Percentiles rank a stretch among this genome's conserved stretches.
phyloP scores from a whole-genome alignment of 2,888 invertebrate species.

The Chrysolina oricalcia region DNA sequence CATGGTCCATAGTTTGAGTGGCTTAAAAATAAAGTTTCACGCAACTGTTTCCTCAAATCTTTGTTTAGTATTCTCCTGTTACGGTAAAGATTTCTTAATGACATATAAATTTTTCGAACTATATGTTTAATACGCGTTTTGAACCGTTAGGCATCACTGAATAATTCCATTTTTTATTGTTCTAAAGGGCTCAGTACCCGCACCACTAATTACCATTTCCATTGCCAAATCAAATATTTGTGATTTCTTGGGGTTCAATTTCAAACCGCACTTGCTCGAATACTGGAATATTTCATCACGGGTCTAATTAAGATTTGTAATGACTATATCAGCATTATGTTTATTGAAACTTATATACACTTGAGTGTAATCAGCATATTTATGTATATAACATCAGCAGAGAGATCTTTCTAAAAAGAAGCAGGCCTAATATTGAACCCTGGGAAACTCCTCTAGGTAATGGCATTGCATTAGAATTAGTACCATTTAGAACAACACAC shows the following conservation, averaged over 20 bases:
- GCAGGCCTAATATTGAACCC: too few relatives aligned
- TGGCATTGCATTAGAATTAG: too few relatives aligned
- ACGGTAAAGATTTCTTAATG: constrained; percentile 2
- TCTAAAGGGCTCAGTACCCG: neutral
- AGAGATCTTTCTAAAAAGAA: neutral
- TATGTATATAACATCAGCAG: neutral
- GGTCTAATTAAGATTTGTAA: neutral
- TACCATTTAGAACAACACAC: too few relatives aligned
- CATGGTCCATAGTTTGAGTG: too few relatives aligned
- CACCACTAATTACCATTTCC: too few relatives aligned
- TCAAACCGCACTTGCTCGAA: neutral
- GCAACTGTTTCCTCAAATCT: neutral
- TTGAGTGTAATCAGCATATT: neutral
- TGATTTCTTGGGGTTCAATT: too few relatives aligned
- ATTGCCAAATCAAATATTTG: neutral
- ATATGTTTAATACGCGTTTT: neutral
- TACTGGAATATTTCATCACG: neutral
- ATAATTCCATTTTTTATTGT: neutral
- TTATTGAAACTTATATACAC: neutral
- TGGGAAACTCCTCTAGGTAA: too few relatives aligned
- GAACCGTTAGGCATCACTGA: neutral
- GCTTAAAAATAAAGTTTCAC: neutral
- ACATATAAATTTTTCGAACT: neutral
- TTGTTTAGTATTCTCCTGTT: constrained; percentile 8
- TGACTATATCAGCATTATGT: neutral